phyloP scores from a whole-genome alignment of 2,888 invertebrate species.

The Mythimna vitellina region DNA sequence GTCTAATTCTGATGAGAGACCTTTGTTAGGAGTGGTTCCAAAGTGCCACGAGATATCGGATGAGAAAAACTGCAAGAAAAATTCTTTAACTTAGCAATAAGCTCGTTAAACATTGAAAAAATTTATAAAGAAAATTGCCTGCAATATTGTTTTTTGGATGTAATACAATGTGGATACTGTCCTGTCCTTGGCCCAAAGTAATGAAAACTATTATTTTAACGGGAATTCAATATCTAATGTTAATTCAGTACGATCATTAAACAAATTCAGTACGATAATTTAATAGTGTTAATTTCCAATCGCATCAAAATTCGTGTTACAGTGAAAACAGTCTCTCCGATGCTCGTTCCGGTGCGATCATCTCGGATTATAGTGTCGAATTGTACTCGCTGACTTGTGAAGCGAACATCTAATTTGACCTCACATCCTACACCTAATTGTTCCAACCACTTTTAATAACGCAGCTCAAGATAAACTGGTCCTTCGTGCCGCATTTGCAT shows the following conservation, averaged over 20 bases:
- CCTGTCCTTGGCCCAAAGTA: too few species aligned
- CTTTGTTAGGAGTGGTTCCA: slow-evolving; percentile 71
- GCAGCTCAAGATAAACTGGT: slow-evolving; percentile 73
- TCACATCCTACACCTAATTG: slow-evolving; percentile 54
- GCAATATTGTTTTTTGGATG: background rate
- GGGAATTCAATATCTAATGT: too few species aligned
- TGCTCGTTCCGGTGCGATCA: slow-evolving; percentile 86
- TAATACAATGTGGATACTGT: too few species aligned
- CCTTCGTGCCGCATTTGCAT: slow-evolving; percentile 69
- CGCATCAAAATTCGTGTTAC: slow-evolving; percentile 22
- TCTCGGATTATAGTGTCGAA: slow-evolving; percentile 84
- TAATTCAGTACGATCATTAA: too few species aligned
- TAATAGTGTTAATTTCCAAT: background rate
- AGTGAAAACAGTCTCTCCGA: slow-evolving; percentile 75
- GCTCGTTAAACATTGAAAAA: background rate
- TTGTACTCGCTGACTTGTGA: slow-evolving; percentile 82
- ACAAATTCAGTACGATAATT: too few species aligned
- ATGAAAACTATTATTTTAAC: too few species aligned
- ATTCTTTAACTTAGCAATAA: background rate
- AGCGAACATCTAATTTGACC: slow-evolving; percentile 68
- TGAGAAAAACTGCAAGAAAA: background rate
- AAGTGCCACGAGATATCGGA: slow-evolving; percentile 51
- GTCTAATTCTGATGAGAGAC: slow-evolving; percentile 84
- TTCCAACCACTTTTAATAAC: slow-evolving; percentile 50
- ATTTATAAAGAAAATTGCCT: background rate